A percentile compares a stretch with the other conserved stretches of the same genome.
phyloP scores from a whole-genome alignment of 1,140 invertebrate species.

The Pogonomyrmex barbatus region DNA sequence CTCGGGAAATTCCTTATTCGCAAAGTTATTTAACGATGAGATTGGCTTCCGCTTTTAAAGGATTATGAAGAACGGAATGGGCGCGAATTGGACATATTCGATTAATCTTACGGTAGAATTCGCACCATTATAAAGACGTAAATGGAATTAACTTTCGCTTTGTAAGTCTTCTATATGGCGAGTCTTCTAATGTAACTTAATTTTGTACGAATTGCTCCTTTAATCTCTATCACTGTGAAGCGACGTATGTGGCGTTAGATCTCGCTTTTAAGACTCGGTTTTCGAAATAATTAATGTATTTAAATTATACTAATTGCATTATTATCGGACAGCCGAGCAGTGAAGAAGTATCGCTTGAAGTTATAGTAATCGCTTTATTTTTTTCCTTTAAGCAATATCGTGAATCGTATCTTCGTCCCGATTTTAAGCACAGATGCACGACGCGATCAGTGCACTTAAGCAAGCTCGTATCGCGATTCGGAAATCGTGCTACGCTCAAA shows the following conservation, averaged over 20 bases:
- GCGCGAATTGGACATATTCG: conserved; percentile 23
- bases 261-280: neutral
- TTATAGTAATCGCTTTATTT: neutral
- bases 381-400: neutral
- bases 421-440: conserved; percentile 51
- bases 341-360: neutral
- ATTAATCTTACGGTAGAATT: conserved; percentile 40
- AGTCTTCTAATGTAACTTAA: neutral
- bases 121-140: neutral
- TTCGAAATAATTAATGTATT: neutral
- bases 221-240: neutral
- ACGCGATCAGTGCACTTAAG: conserved; percentile 56
- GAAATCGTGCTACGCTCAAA: conserved; percentile 77
- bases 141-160: neutral
- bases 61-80: conserved; percentile 5
- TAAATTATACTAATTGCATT: neutral
- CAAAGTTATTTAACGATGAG: conserved; percentile 30
- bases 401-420: neutral
- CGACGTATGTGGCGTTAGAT: neutral
- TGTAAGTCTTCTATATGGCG: neutral
- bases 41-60: conserved; percentile 26
- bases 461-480: conserved; percentile 69
- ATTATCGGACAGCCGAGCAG: neutral
- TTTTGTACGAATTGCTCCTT: neutral
- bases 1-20: conserved; percentile 31